phyloP scores from a whole-genome alignment of 2,797 vertebrate species.

The Decapterus maruadsi region DNA sequence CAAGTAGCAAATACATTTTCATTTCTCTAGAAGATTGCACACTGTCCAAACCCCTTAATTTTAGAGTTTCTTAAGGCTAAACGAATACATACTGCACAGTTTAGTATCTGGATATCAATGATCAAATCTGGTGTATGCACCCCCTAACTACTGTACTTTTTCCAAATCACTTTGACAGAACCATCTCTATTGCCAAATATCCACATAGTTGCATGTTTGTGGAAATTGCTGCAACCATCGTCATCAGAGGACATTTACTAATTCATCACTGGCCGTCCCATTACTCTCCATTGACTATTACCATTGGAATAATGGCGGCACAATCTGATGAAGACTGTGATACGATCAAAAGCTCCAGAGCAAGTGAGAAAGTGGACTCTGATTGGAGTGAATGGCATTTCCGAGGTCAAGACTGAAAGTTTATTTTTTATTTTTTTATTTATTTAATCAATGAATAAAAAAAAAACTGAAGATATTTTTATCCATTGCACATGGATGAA shows the following conservation, averaged over 20 bases:
- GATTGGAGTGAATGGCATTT: background rate
- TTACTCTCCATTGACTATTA: background rate
- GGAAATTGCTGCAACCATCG: background rate
- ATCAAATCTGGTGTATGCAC: background rate
- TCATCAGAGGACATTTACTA: background rate
- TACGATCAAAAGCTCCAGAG: background rate
- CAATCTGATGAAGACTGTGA: background rate
- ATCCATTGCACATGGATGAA: background rate
- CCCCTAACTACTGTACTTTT: too few relatives aligned
- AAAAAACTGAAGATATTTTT: background rate
- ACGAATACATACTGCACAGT: background rate
- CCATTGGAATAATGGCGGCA: background rate
- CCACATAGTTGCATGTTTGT: background rate
- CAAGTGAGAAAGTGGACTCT: background rate
- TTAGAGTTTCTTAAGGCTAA: background rate
- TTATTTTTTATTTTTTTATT: background rate
- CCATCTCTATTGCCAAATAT: background rate
- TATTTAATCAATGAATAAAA: too few relatives aligned
- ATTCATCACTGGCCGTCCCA: background rate
- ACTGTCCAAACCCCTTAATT: background rate
- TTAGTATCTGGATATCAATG: background rate
- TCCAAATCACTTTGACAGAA: background rate
- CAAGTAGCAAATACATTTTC: background rate
- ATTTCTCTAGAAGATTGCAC: background rate
- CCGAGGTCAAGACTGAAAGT: slow-evolving; percentile 2